phyloP scores from a whole-genome alignment of 2,888 invertebrate species.

The Cordylochernes scorpioides region DNA sequence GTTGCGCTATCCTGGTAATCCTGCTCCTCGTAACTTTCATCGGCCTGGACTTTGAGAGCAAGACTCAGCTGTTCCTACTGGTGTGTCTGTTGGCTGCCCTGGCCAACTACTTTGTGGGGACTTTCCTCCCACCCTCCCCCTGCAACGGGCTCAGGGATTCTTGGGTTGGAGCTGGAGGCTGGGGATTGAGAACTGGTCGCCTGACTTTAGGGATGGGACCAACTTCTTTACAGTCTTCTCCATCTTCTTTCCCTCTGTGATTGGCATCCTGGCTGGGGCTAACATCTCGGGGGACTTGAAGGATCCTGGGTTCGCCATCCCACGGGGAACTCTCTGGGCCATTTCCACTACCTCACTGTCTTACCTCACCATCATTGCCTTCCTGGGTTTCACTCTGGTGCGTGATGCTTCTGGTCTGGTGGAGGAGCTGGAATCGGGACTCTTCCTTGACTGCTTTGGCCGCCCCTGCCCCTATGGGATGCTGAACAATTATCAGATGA shows the following conservation, averaged over 20 bases:
- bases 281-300: conserved; percentile 74
- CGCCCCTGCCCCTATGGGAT: conserved; percentile 7
- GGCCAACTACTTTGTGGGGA: conserved; percentile 60
- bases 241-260: conserved; percentile 21
- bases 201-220: conserved; percentile 17
- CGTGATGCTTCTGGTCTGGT: conserved; percentile 8
- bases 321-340: conserved; percentile 24
- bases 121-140: conserved; percentile 49
- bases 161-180: conserved; percentile 46
- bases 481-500: conserved; percentile 15
- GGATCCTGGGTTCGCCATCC: conserved; percentile 28
- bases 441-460: conserved; percentile 2
- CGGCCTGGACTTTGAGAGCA: conserved; percentile 23
- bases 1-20: conserved; percentile 17
- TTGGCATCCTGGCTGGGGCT: conserved; percentile 13
- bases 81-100: conserved; percentile 62
- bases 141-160: conserved; percentile 48
- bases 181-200: conserved; percentile 16
- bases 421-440: conserved; percentile 2
- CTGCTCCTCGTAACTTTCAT: conserved; percentile 20
- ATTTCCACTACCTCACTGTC: conserved; percentile 23
- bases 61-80: conserved; percentile 39
- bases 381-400: conserved; percentile 7
- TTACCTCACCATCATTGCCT: conserved; percentile 5
- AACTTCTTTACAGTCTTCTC: conserved; percentile 20